These are phyloP conservation scores for Hermaeophaga mercurialis DNA, from an alignment of 2,888 invertebrate species.

Conservation along the genomic window DNA sequence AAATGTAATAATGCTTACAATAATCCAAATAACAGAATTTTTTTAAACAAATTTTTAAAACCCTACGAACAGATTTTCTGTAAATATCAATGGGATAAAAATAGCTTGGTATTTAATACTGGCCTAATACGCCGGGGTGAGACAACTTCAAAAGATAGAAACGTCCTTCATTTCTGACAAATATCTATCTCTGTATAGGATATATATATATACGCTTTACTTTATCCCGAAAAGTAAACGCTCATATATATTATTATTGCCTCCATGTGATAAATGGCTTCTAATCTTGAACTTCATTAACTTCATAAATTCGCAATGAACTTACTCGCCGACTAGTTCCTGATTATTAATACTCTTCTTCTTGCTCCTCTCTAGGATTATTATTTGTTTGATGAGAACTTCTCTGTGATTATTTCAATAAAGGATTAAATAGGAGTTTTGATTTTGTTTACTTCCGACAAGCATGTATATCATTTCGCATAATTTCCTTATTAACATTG, in stretches of 20 bases:
- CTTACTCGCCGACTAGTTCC: constrained; percentile 34
- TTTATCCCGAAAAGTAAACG: constrained; percentile 40
- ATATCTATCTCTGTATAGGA: constrained; percentile 37
- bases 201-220: constrained; percentile 28
- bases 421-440: background rate
- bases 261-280: constrained; percentile 41
- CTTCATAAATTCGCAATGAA: constrained; percentile 39
- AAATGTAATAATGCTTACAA: too few relatives aligned
- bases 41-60: too few relatives aligned
- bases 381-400: constrained; percentile 16
- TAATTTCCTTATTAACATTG: too few relatives aligned
- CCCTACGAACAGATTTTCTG: too few relatives aligned
- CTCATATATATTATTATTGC: constrained; percentile 43
- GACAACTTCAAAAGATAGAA: constrained; percentile 45
- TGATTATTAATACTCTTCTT: constrained; percentile 34
- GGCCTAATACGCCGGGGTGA: constrained; percentile 15
- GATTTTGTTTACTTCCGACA: constrained; percentile 8
- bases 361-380: constrained; percentile 12
- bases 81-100: too few relatives aligned
- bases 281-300: constrained; percentile 43
- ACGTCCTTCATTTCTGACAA: constrained; percentile 43
- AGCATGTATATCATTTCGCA: too few relatives aligned
- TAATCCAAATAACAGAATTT: too few relatives aligned
- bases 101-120: too few relatives aligned
- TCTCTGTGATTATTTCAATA: constrained; percentile 8